Conservation (phyloP, 2,113 vertebrate species). For the Lota lota region DNA sequence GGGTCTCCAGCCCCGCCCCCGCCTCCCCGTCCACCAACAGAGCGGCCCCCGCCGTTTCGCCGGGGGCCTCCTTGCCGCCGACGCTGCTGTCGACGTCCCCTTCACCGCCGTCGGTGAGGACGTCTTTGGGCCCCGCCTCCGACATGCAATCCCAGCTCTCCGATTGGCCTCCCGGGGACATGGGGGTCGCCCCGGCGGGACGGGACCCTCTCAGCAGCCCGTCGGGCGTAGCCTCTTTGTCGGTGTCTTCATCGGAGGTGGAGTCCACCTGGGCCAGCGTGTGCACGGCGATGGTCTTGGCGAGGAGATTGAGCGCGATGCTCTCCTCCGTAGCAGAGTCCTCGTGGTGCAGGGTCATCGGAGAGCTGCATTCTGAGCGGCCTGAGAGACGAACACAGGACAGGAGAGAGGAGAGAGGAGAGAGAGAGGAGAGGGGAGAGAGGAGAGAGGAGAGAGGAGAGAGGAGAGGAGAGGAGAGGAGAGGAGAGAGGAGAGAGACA, state of each 20-base stretch:
- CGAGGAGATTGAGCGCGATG: background rate
- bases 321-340: constrained; percentile 50
- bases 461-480: too few relatives aligned
- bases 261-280: constrained; percentile 48
- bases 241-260: background rate
- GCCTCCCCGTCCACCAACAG: constrained; percentile 8
- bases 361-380: constrained; percentile 63
- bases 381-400: constrained; percentile 23
- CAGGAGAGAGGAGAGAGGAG: too few relatives aligned
- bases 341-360: constrained; percentile 46
- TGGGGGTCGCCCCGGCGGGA: background rate
- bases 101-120: background rate
- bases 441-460: too few relatives aligned
- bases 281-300: background rate
- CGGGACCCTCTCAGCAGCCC: background rate
- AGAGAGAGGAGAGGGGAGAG: too few relatives aligned
- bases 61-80: constrained; percentile 7
- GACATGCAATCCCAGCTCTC: constrained; percentile 16
- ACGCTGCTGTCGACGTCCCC: constrained; percentile 19
- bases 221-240: background rate
- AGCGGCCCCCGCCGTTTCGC: constrained; percentile 9
- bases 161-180: constrained; percentile 21
- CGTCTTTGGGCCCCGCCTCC: constrained; percentile 21
- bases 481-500: background rate
- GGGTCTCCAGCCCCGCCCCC: constrained; percentile 1